A percentile compares a stretch with the other conserved stretches of the same genome.
These are phyloP conservation scores for Manacus vitellinus DNA, from an alignment of 2,113 vertebrate species.

Conservation along the genomic window DNA sequence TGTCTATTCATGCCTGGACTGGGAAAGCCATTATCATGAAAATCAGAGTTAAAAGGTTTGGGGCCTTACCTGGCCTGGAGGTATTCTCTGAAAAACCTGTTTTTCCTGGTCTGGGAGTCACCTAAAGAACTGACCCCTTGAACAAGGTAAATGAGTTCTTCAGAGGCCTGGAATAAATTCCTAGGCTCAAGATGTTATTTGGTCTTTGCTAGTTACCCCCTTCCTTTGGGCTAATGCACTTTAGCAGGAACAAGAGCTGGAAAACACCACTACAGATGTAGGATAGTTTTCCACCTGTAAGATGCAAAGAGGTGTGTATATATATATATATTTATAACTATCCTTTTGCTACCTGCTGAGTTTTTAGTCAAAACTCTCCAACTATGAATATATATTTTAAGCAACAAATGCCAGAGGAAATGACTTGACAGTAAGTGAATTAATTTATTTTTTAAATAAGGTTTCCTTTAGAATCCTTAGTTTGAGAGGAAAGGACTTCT, in stretches of 20 bases:
- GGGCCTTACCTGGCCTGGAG: conserved; percentile 29
- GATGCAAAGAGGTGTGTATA: neutral
- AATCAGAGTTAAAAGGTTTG: conserved; percentile 47
- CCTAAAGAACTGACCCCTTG: conserved; percentile 32
- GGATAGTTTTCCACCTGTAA: neutral
- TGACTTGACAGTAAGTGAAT: neutral
- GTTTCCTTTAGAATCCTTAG: neutral
- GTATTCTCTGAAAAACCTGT: conserved; percentile 45
- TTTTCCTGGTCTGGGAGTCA: conserved; percentile 29
- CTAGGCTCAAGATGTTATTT: neutral
- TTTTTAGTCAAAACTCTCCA: neutral
- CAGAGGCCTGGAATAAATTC: conserved; percentile 11
- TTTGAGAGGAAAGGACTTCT: neutral
- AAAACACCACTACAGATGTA: neutral
- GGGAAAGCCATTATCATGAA: conserved; percentile 34
- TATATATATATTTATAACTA: neutral
- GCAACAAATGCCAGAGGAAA: neutral
- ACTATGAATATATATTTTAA: neutral
- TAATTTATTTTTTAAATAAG: neutral
- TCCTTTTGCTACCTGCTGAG: neutral
- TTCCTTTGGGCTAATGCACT: neutral
- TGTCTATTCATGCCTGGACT: conserved; percentile 38
- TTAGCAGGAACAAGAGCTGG: neutral
- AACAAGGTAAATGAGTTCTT: conserved; percentile 12
- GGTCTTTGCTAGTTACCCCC: neutral